Percentiles rank a stretch among this genome's conserved stretches.
Conservation (phyloP, 2,888 invertebrate species). For the Himalopsyche anomala region DNA sequence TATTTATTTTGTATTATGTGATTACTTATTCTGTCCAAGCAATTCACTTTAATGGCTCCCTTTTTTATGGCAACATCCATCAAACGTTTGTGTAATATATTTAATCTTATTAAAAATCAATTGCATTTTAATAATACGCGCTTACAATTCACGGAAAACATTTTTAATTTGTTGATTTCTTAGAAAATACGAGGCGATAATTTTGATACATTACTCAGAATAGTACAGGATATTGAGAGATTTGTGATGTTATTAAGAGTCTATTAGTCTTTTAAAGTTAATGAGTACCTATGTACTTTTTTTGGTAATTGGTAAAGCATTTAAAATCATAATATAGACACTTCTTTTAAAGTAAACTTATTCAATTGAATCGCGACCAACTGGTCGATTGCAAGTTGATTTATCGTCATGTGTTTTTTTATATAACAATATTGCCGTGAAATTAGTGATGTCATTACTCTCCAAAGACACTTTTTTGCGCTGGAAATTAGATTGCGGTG, state of each 20-base stretch:
- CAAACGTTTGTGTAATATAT: conserved; percentile 28
- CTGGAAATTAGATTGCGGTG: no score
- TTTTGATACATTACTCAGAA: conserved; percentile 14
- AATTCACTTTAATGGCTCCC: conserved; percentile 3
- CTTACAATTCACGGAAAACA: not conserved
- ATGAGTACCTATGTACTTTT: no score
- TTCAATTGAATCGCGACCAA: no score
- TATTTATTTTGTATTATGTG: not conserved
- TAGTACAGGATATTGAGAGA: conserved; percentile 20
- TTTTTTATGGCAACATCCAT: conserved; percentile 1
- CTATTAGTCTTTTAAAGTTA: no score
- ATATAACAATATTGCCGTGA: no score
- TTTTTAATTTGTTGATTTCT: conserved; percentile 1
- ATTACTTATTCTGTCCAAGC: not conserved
- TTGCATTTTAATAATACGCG: not conserved
- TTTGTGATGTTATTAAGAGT: not conserved
- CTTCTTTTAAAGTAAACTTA: no score
- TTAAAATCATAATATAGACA: no score
- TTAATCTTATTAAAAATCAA: conserved; percentile 33
- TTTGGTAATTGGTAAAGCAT: no score
- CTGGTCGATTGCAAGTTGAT: no score
- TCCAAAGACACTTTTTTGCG: no score
- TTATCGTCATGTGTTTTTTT: no score
- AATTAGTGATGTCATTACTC: no score
- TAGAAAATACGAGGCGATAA: conserved; percentile 18